These are phyloP conservation scores for Mythimna impura DNA, from an alignment of 2,888 invertebrate species.

Conservation along the genomic window DNA sequence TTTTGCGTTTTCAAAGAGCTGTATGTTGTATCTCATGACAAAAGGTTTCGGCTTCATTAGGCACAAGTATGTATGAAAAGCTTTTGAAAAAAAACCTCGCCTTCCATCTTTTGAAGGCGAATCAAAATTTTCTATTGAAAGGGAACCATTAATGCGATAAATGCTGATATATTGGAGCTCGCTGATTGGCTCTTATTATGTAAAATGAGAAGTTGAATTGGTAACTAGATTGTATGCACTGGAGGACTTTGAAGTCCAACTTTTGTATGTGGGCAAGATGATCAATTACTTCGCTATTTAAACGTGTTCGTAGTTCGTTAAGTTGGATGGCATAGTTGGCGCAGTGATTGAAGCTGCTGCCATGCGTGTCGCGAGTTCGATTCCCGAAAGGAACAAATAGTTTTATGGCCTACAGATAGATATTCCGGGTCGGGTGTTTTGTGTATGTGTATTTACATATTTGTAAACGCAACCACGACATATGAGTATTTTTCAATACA, in stretches of 20 bases:
- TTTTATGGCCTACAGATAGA: too few species aligned
- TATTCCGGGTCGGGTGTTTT: too few species aligned
- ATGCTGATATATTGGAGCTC: constrained; percentile 37
- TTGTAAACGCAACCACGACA: too few species aligned
- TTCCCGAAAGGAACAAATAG: too few species aligned
- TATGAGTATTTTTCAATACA: too few species aligned
- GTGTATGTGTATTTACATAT: too few species aligned
- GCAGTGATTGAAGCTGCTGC: too few species aligned
- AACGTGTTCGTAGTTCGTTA: not conserved
- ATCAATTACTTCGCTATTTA: not conserved
- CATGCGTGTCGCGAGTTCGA: too few species aligned
- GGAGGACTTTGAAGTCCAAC: not conserved
- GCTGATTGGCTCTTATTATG: constrained; percentile 47
- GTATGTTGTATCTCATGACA: constrained; percentile 72
- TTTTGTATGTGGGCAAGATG: not conserved
- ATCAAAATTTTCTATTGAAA: constrained; percentile 72
- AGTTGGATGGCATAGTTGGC: too few species aligned
- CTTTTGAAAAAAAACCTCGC: constrained; percentile 65
- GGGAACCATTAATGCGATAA: constrained; percentile 65
- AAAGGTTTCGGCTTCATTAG: constrained; percentile 77
- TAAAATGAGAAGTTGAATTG: constrained; percentile 33
- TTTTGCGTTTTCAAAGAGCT: constrained; percentile 52
- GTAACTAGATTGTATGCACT: constrained; percentile 1
- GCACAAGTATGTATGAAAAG: constrained; percentile 59
- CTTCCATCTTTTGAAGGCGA: constrained; percentile 52